Evolutionary conservation across 2,113 vertebrate species (phyloP).

Genomic region (Callionymus lyra): DNA sequence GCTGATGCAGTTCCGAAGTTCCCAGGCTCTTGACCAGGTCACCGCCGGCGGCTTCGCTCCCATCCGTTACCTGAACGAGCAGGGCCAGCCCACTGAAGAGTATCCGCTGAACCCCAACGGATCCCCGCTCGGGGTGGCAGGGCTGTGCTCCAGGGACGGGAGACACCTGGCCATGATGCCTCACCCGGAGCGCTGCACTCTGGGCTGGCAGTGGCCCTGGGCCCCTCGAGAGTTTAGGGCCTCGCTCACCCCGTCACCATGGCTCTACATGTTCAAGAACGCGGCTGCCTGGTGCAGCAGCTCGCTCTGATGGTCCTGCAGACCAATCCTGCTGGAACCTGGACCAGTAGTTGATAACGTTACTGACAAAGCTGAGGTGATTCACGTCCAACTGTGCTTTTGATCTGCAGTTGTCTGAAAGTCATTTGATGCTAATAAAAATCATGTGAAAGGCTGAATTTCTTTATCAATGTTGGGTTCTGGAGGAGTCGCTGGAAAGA

Average conservation of each 20-base stretch:
- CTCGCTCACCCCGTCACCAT: conserved; percentile 69
- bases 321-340: too few relatives aligned
- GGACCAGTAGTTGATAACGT: too few relatives aligned
- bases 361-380: too few relatives aligned
- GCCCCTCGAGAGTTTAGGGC: conserved; percentile 54
- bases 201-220: conserved; percentile 90
- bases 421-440: too few relatives aligned
- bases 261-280: conserved; percentile 79
- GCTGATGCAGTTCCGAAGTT: conserved; percentile 75
- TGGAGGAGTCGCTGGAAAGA: too few relatives aligned
- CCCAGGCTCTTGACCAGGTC: conserved; percentile 47
- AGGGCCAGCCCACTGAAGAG: conserved; percentile 68
- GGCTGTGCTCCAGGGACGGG: conserved; percentile 76
- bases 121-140: conserved; percentile 73
- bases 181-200: conserved; percentile 79
- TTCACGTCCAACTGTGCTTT: too few relatives aligned
- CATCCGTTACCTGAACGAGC: conserved; percentile 77
- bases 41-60: conserved; percentile 63
- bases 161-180: conserved; percentile 88
- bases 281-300: conserved; percentile 73
- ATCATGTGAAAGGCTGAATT: too few relatives aligned
- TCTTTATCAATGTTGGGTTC: too few relatives aligned
- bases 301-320: neutral
- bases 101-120: conserved; percentile 88
- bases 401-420: too few relatives aligned